Evolutionary conservation across 2,113 vertebrate species (phyloP), one percentile per base, ranked within the genome.

Genomic region (Channa maculata): DNA sequence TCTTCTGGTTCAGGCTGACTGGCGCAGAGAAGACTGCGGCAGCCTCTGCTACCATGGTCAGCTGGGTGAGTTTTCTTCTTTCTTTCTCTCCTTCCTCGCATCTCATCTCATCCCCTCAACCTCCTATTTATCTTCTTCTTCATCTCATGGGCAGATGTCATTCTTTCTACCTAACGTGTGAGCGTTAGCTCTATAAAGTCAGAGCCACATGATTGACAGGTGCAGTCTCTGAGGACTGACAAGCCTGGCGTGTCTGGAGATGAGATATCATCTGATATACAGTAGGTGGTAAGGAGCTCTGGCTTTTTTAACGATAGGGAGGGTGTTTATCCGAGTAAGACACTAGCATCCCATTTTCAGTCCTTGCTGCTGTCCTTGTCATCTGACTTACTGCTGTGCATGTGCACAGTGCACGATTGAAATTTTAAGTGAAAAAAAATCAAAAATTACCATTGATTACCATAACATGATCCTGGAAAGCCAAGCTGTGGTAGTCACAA

Each of bases 41-140:
- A 86, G 84, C 85, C 72, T 84, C 70, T 71, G 33, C 75, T 69
- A 62, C 83, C 49, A 53, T 68, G 46, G 65, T 70, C 82, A 76
- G 80, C 87, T 50, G 79, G 90, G 92, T 93, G 86, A 93, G 92
- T 93, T 87, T 63, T 66, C 58, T 49, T 48, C 57, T 73, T 50
- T 46, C 71, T 43, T 67, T 83, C 75, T 80, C 65, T 65, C 75
- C 73, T 52, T 80, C 75, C 62, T 78, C 8, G 15, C 66, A 51
- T 73, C 71, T 77, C n/a, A 3, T 63, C 84, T 81, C 70, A 58
- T 67, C 49, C 0, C 71, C 72, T 63, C 82, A 46, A 3, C 77
- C 75, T 72, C 48, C 51, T 48, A 34, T 60, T 65, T 55, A 36
- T 76, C 50, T 50, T 77, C 70, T 51, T 48, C 53, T 55, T 80